Evolutionary conservation across 2,888 invertebrate species (phyloP).

Genomic region (Tiphia femorata): DNA sequence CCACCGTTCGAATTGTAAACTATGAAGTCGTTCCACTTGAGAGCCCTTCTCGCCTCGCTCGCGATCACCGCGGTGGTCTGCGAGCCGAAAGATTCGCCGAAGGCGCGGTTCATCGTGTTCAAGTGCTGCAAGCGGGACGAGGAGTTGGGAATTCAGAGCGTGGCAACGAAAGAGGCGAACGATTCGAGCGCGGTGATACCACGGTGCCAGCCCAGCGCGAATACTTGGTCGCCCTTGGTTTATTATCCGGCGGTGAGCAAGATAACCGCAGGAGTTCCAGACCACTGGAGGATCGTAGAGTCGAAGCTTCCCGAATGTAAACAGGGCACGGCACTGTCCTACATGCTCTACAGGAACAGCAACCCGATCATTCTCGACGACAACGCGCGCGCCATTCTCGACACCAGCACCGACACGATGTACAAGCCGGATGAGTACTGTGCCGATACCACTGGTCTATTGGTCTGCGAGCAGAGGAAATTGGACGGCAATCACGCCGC

Average conservation of each 20-base stretch:
- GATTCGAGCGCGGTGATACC: conserved; percentile 27
- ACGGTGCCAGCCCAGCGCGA: conserved; percentile 54
- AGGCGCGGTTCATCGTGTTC: conserved; percentile 63
- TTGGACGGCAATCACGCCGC: conserved; percentile 57
- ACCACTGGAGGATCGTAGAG: conserved; percentile 70
- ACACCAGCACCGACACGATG: conserved; percentile 66
- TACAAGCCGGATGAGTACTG: conserved; percentile 77
- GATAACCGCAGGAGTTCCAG: conserved; percentile 69
- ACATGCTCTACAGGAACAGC: conserved; percentile 50
- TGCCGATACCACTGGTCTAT: conserved; percentile 76
- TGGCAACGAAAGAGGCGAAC: no score
- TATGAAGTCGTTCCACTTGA: background rate
- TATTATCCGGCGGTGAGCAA: conserved; percentile 71
- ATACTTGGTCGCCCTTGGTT: conserved; percentile 73
- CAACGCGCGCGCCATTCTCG: conserved; percentile 76
- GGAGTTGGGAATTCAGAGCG: conserved; percentile 66
- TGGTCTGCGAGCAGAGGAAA: conserved; percentile 72
- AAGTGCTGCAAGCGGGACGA: conserved; percentile 73
- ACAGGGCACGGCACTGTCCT: conserved; percentile 58
- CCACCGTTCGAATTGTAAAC: no score
- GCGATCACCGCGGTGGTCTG: background rate
- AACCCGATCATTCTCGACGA: conserved; percentile 73
- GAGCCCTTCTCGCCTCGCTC: conserved; percentile 9
- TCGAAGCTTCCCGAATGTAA: conserved; percentile 64
- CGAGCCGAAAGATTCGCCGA: conserved; percentile 33